Evolutionary conservation across 92 coral and sea anemone species (phyloP), one percentile per base, ranked within the genome.

Genomic region (Metridium senile): DNA sequence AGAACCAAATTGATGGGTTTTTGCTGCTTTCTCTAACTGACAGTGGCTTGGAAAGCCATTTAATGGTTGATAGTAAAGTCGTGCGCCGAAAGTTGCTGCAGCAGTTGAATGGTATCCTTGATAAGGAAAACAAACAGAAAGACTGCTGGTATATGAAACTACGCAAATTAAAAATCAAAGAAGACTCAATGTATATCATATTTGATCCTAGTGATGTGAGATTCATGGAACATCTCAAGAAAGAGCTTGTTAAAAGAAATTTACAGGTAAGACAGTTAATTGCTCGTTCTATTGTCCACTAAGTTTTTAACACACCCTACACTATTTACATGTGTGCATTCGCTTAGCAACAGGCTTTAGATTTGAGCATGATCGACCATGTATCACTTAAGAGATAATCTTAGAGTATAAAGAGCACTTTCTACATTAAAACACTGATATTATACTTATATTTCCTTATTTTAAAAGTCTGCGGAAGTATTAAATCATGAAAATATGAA

Each of bases 1-100:
- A 94, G 72, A 81, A 84, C 81, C 91, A 91, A 78, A 81, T 94
- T 61, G 98, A 94, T 73, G 98, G 98, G 17, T 92, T 53, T 52
- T 68, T 92, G 68, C 69, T 94, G 81, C 74, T 84, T 62, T 83
- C 97, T 16, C 43, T 92, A 62, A 31, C 45, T 33, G 98, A 91
- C 27, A 72, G 63, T 16, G 92, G 84, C 74, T 71, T 94, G 88
- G 87, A 84, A 82, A 88, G 16, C 33, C 76, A 85, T 43, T 71
- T 94, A 69, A 86, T 88, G 75, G 91, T 94, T 49, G 98, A 94
- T 75, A 94, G 91, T 74, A 92, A 84, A 64, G 89, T 87, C 61
- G 93, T 86, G 27, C 84, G 93, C 62, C 81, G 81, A 51, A 94
- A 89, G 62, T 76, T 94, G 11, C 51, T 83, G 34, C 94, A 92